Base-by-base conservation (phyloP, 2,113 vertebrate genomes). In the Dryoscopus gambensis region DNA sequence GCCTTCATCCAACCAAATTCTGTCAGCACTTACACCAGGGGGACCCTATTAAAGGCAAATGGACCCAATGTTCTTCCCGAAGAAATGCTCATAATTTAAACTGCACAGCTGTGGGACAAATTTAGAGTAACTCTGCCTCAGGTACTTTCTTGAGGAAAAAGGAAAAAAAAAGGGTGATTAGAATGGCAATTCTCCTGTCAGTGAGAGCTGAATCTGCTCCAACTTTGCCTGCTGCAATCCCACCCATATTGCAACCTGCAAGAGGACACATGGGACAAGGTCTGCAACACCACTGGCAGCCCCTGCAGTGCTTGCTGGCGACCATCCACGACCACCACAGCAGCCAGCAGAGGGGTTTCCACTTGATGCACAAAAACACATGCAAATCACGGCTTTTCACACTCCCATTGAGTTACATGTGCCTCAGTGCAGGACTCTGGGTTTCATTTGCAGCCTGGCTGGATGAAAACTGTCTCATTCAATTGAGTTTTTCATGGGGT, bases 81-180 rank as follows among this genome's bases (percentile, higher is more conserved):
- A 80, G 79, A 93, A 90, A 95, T 62, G 68, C 35, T 94, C 50
- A 17, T 88, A 64, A 92, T 86, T 96, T 86, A 90, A 91, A 49
- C 31, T 46, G 37, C 25, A 42, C 65, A 79, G 69, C 81, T 92
- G 84, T 40, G 62, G 65, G 89, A 94, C 78, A 74, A 74, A 94
- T 69, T 55, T 39, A 77, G 46, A 91, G 55, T 62, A 79, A 90
- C 67, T 76, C 53, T 63, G 84, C 89, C 59, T 83, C 46, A 83
- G 74, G 63, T 89, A 60, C 30, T 87, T 95, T 89, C 49, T 27
- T 63, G 33, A 30, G 42, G 53, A 7, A 14, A 73, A 68, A 57
- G 10, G 13, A 9, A 4, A 13, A 28, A 53, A 64, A 23, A 67
- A 63, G 30, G 6, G 37, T 52, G 31, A 76, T 56, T 63, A 47